These are phyloP conservation scores for Sebastiscus albofasciatus DNA, from an alignment of 2,797 vertebrate species.

Conservation along the genomic window DNA sequence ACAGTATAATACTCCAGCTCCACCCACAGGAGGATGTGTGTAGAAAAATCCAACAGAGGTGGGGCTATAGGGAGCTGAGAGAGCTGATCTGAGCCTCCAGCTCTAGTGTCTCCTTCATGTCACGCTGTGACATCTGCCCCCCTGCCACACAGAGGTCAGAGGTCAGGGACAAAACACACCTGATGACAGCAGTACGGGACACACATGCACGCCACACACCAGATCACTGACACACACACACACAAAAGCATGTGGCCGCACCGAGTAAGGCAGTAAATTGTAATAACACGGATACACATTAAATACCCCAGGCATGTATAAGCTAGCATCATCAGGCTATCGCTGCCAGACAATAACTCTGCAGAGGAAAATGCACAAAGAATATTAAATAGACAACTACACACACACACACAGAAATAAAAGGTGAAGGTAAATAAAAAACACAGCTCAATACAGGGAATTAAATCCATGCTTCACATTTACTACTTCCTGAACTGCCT, in stretches of 20 bases:
- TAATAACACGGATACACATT: slow-evolving; percentile 27
- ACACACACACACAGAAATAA: not conserved
- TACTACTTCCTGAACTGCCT: slow-evolving; percentile 7
- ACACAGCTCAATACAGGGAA: not conserved
- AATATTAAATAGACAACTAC: slow-evolving; percentile 46
- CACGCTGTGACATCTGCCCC: slow-evolving; percentile 69
- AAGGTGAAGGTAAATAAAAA: not conserved
- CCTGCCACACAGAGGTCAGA: slow-evolving; percentile 53
- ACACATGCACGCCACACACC: slow-evolving; percentile 16
- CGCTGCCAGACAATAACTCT: slow-evolving; percentile 18
- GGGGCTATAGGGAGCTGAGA: not conserved
- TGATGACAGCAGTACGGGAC: slow-evolving; percentile 41
- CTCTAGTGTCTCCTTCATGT: slow-evolving; percentile 39
- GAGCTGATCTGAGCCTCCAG: slow-evolving; percentile 27
- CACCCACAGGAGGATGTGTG: slow-evolving; percentile 41
- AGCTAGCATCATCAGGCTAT: not conserved
- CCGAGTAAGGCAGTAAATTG: not conserved
- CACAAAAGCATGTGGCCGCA: not conserved
- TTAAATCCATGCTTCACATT: slow-evolving; percentile 24
- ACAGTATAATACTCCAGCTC: slow-evolving; percentile 29
- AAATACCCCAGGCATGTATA: slow-evolving; percentile 12
- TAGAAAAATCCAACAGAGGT: not conserved
- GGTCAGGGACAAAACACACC: slow-evolving; percentile 55
- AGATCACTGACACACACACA: slow-evolving; percentile 3
- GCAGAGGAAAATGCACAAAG: slow-evolving; percentile 13